phyloP scores from a whole-genome alignment of 2,797 vertebrate species.

The Apodemus agrarius region DNA sequence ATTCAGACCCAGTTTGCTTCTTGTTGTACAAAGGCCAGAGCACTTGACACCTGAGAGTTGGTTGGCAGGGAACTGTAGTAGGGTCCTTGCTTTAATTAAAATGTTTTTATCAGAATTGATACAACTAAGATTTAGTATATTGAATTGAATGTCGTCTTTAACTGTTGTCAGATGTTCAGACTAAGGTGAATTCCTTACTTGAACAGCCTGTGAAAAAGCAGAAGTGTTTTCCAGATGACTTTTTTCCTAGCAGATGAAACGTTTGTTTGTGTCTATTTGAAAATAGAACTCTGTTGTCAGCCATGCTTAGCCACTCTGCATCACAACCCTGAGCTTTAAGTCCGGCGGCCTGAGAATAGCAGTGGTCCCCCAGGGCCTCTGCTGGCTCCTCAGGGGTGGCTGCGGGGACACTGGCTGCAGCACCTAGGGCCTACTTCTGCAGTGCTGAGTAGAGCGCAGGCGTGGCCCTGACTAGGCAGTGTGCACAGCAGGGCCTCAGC shows the following conservation, averaged over 20 bases:
- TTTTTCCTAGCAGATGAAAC: slow-evolving; percentile 6
- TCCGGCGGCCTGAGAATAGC: not conserved
- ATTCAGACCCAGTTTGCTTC: not conserved
- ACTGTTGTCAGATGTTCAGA: not conserved
- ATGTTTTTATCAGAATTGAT: not conserved
- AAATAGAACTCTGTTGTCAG: not conserved
- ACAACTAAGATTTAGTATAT: not conserved
- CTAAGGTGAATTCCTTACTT: slow-evolving; percentile 10
- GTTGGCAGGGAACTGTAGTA: not conserved
- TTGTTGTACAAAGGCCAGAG: not conserved
- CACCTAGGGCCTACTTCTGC: not conserved
- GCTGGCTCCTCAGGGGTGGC: not conserved
- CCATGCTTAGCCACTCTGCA: not conserved
- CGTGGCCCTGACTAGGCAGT: not conserved
- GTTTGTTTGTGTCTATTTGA: slow-evolving; percentile 6
- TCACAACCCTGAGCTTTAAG: not conserved
- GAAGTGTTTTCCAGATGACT: not conserved
- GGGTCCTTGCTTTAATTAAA: slow-evolving; percentile 46
- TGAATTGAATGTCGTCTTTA: not conserved
- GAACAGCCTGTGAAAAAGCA: not conserved
- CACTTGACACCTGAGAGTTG: not conserved
- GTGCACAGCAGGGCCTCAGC: too few species aligned
- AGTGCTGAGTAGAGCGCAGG: not conserved
- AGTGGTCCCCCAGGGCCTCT: too few species aligned
- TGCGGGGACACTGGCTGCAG: not conserved